Conservation (phyloP, 2,113 vertebrate species). For the Macroglossus sobrinus region DNA sequence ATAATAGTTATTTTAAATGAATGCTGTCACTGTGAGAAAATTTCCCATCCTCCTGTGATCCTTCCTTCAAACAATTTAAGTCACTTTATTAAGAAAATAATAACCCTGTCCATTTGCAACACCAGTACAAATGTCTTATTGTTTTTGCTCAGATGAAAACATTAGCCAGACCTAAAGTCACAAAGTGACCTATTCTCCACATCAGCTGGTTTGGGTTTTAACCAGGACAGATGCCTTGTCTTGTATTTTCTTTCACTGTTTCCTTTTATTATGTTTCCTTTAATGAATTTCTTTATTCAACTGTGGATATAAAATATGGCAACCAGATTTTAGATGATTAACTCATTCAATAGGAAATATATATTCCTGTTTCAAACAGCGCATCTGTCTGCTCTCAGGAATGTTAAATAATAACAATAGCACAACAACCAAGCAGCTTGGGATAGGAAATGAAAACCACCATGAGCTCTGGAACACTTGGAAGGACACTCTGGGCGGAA, state of each 20-base stretch:
- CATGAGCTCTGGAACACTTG: constrained; percentile 46
- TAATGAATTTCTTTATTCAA: constrained; percentile 43
- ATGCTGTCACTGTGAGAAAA: background rate
- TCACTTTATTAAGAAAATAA: constrained; percentile 51
- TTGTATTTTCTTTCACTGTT: constrained; percentile 65
- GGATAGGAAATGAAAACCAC: constrained; percentile 71
- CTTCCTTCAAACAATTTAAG: constrained; percentile 44
- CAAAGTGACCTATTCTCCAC: background rate
- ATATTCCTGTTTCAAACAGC: constrained; percentile 49
- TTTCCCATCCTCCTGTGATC: background rate
- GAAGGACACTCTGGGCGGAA: constrained; percentile 55
- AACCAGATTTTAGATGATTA: constrained; percentile 59
- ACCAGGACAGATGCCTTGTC: constrained; percentile 53
- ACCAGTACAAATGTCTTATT: constrained; percentile 33
- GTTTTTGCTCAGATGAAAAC: constrained; percentile 18
- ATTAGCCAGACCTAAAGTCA: constrained; percentile 39
- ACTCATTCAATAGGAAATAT: constrained; percentile 53
- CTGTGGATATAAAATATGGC: constrained; percentile 54
- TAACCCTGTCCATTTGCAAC: background rate
- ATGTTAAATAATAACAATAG: constrained; percentile 68
- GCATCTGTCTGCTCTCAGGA: constrained; percentile 66
- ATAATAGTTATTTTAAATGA: background rate
- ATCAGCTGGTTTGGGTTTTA: constrained; percentile 37
- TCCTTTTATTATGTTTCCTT: constrained; percentile 65
- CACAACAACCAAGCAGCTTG: constrained; percentile 24